These are phyloP conservation scores for Microvelia longipes DNA, from an alignment of 1,140 invertebrate genomes.

Conservation along the genomic window DNA sequence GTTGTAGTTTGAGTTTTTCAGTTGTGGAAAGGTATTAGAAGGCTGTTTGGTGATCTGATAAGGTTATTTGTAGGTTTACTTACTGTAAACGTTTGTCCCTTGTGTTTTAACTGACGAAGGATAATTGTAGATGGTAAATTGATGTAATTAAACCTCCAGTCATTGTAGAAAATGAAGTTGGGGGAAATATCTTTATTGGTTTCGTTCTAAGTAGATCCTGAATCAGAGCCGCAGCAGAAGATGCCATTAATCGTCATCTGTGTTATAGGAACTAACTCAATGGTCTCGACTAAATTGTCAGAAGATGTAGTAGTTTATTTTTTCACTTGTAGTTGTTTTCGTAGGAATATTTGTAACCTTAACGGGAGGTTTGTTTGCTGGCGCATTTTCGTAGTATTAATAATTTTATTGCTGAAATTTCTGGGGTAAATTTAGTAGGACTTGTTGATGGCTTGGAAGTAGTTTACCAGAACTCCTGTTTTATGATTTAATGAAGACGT, in stretches of 20 bases:
- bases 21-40: not conserved
- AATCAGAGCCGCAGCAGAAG: not conserved
- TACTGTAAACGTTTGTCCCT: no score
- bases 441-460: not conserved
- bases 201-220: not conserved
- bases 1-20: not conserved
- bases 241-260: not conserved
- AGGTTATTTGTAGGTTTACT: no score
- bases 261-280: not conserved
- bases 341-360: not conserved
- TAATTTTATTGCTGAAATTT: not conserved
- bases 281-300: not conserved
- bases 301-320: not conserved
- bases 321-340: not conserved
- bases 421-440: not conserved
- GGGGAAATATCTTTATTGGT: not conserved
- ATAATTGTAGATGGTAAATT: no score
- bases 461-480: not conserved
- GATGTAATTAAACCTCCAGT: no score
- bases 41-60: not conserved
- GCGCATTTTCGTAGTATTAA: not conserved
- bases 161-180: not conserved
- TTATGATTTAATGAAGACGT: slow-evolving; percentile 4
- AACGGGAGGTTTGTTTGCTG: not conserved
- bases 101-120: no score